Conservation (phyloP, 2,888 invertebrate species). For the Siphonodentalium dalli region DNA sequence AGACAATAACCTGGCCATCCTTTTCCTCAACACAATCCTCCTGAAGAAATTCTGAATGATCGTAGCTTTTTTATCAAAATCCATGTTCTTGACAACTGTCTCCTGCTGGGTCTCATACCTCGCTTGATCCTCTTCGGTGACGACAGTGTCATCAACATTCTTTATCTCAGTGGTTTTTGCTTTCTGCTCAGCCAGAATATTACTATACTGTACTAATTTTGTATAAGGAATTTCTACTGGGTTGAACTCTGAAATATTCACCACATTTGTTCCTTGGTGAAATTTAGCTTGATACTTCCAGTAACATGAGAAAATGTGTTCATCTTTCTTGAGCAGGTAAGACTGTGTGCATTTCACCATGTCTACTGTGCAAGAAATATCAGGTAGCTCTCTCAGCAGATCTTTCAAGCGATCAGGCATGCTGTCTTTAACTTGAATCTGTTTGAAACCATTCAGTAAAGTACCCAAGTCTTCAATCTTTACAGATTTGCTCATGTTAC, state of each 20-base stretch:
- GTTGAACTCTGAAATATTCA: no score
- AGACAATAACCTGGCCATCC: conserved; percentile 1
- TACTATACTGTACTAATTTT: neutral
- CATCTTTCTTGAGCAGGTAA: conserved; percentile 25
- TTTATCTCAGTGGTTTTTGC: conserved; percentile 4
- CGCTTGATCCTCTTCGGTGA: conserved; percentile 27
- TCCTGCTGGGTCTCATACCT: conserved; percentile 22
- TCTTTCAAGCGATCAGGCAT: conserved; percentile 29
- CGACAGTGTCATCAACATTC: conserved; percentile 18
- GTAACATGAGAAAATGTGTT: conserved; percentile 24
- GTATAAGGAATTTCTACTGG: no score
- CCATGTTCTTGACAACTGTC: conserved; percentile 4
- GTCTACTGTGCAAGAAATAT: conserved; percentile 30
- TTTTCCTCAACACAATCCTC: conserved; percentile 5
- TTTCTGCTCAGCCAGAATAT: neutral
- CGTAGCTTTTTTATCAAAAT: conserved; percentile 14
- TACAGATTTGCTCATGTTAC: conserved; percentile 38
- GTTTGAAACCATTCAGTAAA: conserved; percentile 23
- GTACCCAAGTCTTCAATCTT: conserved; percentile 20
- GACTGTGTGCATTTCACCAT: conserved; percentile 16
- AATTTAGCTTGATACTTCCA: conserved; percentile 22
- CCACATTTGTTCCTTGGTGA: no score
- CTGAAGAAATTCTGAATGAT: conserved; percentile 25
- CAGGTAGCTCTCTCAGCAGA: no score
- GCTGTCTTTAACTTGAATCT: conserved; percentile 14